Evolutionary conservation across 1,140 invertebrate species (phyloP), one percentile per base, ranked within the genome.

Genomic region (Aphaenogaster rudis): DNA sequence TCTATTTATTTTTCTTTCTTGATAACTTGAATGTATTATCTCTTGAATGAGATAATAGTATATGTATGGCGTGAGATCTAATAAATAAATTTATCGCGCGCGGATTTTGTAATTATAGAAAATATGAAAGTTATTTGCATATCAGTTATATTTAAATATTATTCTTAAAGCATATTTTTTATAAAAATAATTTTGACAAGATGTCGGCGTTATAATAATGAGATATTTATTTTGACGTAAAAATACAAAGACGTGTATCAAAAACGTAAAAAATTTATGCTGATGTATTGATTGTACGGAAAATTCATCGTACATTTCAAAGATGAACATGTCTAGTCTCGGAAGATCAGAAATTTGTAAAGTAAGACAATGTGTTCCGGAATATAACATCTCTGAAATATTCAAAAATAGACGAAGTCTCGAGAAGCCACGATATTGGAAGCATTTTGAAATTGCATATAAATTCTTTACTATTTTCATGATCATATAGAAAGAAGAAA

Each of bases 181-280:
- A 61, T 39, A 74, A 36, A 57, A 57, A 54, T 36, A 1, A 74
- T 9, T 74, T n/a, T 74, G 1, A 52, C 33, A 52, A 13, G 6
- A 67, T 67, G 48, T 48, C 6, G 1, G 21, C 42, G 4, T 28
- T 36, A 28, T 39, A 54, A 45, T n/a, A 59, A 39, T 21, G 15
- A 72, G 15, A 76, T 54, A 59, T 63, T 13, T 61, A 61, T 28
- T 61, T 61, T 61, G 59, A 33, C 28, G 6, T 61, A 61, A 33
- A 61, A 61, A 21, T 61, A 13, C 59, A 61, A 39, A n/a, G 4
- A 3, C 0, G 28, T 4, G 13, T 76, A 28, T 45, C 5, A 54
- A 76, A 11, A 45, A 28, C 28, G 17, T 15, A 36, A 63, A 78
- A 63, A 28, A 33, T 61, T 61, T 0, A 45, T 28, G 15, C 57